Conservation (phyloP, 2,113 vertebrate species). For the Lynx canadensis region DNA sequence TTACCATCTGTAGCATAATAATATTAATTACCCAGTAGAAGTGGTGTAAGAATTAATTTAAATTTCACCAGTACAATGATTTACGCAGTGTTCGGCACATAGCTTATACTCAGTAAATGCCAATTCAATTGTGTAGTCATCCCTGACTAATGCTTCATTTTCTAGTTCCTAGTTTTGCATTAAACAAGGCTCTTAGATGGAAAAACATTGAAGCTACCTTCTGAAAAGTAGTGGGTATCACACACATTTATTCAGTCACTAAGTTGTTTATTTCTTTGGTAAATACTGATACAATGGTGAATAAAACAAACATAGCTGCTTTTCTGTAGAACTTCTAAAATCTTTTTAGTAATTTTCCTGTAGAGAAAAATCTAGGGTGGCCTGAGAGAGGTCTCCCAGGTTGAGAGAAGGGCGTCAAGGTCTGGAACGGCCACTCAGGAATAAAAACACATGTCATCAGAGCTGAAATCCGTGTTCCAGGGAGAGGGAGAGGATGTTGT, state of each 20-base stretch:
- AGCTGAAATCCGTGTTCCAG: background rate
- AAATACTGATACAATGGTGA: background rate
- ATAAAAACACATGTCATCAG: background rate
- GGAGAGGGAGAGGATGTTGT: background rate
- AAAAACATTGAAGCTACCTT: background rate
- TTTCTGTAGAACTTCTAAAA: background rate
- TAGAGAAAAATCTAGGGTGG: background rate
- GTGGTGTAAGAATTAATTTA: background rate
- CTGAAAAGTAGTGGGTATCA: background rate
- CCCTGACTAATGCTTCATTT: background rate
- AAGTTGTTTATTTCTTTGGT: background rate
- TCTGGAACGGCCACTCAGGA: background rate
- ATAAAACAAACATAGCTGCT: background rate
- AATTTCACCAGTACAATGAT: background rate
- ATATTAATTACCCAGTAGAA: background rate
- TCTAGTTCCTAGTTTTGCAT: background rate
- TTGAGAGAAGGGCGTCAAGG: background rate
- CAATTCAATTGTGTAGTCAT: background rate
- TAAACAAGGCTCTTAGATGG: background rate
- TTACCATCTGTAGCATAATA: constrained; percentile 19
- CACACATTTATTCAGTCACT: background rate
- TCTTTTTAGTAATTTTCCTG: background rate
- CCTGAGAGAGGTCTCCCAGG: background rate
- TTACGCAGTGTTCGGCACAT: background rate
- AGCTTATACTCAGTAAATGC: background rate